phyloP scores from a whole-genome alignment of 23 tunicate species.

The Diplosoma virens region DNA sequence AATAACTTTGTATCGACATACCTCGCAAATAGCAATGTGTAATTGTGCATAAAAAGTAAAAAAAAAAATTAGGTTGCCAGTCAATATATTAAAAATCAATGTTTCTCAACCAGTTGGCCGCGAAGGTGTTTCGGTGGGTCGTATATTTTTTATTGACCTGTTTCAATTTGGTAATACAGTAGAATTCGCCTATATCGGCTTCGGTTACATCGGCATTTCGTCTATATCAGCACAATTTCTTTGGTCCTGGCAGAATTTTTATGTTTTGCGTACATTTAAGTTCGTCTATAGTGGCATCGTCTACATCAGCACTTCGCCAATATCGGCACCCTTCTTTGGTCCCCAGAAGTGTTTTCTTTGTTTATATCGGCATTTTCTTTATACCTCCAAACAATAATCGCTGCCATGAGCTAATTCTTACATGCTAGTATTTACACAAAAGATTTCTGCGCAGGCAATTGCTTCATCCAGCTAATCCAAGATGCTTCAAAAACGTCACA shows the following conservation, averaged over 20 bases:
- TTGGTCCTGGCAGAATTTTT: constrained; percentile 6
- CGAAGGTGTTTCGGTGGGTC: too few species aligned
- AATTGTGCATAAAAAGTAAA: too few species aligned
- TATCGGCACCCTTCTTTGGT: neutral
- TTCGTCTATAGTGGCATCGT: constrained; percentile 1
- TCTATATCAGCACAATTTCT: constrained; percentile 8
- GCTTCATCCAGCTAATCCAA: too few species aligned
- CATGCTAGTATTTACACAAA: neutral
- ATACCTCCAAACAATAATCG: neutral
- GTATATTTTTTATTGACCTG: too few species aligned
- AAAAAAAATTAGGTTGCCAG: too few species aligned
- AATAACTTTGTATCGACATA: too few species aligned
- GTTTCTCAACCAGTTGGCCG: too few species aligned
- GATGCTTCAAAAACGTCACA: too few species aligned
- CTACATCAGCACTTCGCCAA: neutral
- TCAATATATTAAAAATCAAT: too few species aligned
- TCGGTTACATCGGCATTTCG: neutral
- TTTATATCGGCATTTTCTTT: constrained; percentile 8
- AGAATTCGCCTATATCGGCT: constrained; percentile 11
- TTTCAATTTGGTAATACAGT: too few species aligned
- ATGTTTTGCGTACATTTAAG: constrained; percentile 1
- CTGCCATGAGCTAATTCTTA: neutral
- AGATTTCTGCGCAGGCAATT: too few species aligned
- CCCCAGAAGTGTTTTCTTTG: neutral
- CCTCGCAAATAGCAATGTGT: too few species aligned